phyloP scores from a whole-genome alignment of 2,797 vertebrate genomes.

The Scleropages formosus region DNA sequence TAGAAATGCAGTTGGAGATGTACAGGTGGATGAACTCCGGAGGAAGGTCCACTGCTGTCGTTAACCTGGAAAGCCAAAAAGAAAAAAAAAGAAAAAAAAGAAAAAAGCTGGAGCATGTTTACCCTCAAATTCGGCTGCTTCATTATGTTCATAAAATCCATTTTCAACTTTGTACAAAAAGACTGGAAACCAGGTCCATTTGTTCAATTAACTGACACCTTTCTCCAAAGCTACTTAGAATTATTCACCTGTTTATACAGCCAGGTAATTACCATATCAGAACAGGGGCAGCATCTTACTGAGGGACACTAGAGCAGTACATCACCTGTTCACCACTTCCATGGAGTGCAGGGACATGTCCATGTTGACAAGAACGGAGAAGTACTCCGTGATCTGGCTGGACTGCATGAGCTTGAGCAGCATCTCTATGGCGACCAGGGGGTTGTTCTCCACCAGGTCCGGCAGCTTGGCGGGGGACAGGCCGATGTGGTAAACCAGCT shows the following conservation, averaged over 20 bases:
- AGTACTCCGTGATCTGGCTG: constrained; percentile 98
- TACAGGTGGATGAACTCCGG: constrained; percentile 99
- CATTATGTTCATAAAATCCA: neutral
- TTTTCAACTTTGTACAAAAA: no score
- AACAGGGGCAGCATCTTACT: neutral
- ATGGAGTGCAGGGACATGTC: constrained; percentile 99
- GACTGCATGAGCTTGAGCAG: constrained; percentile 97
- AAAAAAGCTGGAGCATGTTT: neutral
- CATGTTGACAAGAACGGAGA: constrained; percentile 97
- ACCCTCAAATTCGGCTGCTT: constrained; percentile 4
- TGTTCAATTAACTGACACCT: no score
- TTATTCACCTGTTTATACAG: no score
- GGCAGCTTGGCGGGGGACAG: constrained; percentile 92
- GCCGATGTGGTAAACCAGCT: constrained; percentile 96
- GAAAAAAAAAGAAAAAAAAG: no score
- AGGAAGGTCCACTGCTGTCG: constrained; percentile 95
- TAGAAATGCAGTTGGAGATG: constrained; percentile 99
- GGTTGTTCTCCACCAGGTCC: constrained; percentile 97
- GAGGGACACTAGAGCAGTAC: constrained; percentile 25
- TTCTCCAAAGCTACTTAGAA: no score
- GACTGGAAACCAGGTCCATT: no score
- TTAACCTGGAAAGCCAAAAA: constrained; percentile 71
- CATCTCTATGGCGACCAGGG: constrained; percentile 97
- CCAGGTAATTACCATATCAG: neutral
- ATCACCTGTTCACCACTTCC: constrained; percentile 97